A percentile compares a stretch with the other conserved stretches of the same genome.
Evolutionary conservation across 1,140 invertebrate genomes (phyloP).

Genomic region (Thalassaphorura encarpata): DNA sequence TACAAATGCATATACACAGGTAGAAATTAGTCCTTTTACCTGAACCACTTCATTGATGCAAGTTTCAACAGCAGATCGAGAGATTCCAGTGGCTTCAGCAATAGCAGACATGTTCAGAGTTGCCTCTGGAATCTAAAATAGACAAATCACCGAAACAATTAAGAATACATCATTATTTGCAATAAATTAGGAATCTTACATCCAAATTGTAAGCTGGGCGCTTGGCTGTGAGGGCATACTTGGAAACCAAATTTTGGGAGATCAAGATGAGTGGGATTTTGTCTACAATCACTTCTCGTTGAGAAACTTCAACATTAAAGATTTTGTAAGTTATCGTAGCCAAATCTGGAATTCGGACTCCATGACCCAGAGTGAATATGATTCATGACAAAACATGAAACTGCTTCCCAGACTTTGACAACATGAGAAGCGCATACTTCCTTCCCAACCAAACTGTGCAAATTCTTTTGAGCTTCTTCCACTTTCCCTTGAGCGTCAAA

Average conservation of each 20-base stretch:
- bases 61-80: conserved; percentile 14
- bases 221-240: conserved; percentile 19
- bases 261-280: conserved; percentile 21
- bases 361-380: conserved; percentile 14
- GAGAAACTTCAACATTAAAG: conserved; percentile 11
- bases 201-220: conserved; percentile 23
- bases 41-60: conserved; percentile 29
- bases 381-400: conserved; percentile 6
- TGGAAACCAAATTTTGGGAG: conserved; percentile 15
- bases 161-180: not conserved
- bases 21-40: not conserved
- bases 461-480: conserved; percentile 11
- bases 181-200: conserved; percentile 7
- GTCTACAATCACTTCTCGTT: conserved; percentile 15
- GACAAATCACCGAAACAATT: not conserved
- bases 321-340: conserved; percentile 19
- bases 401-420: conserved; percentile 16
- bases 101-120: conserved; percentile 14
- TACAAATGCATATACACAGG: not conserved
- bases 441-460: not conserved
- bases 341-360: conserved; percentile 18
- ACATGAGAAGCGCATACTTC: conserved; percentile 19
- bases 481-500: conserved; percentile 24
- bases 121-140: conserved; percentile 14
- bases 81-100: conserved; percentile 2